A percentile compares a stretch with the other conserved stretches of the same genome.
Conservation (phyloP, 2,888 invertebrate species). For the Poecilus cupreus region DNA sequence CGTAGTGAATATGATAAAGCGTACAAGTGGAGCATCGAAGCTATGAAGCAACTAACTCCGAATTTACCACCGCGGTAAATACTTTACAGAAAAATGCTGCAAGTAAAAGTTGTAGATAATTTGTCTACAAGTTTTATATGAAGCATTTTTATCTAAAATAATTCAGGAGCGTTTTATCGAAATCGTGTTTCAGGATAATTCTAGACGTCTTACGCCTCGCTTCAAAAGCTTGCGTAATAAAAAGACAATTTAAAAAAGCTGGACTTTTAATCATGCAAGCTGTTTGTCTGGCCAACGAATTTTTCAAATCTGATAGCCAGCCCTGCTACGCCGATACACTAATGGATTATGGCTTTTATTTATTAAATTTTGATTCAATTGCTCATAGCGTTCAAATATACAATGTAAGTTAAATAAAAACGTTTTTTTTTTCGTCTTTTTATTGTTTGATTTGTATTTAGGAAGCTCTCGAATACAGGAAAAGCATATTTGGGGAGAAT, state of each 20-base stretch:
- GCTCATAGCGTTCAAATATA: constrained; percentile 90
- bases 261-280: constrained; percentile 90
- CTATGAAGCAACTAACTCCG: constrained; percentile 80
- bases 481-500: constrained; percentile 85
- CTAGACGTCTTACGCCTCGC: constrained; percentile 91
- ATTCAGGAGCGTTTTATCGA: too few species aligned
- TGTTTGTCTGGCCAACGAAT: constrained; percentile 80
- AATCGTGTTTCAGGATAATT: constrained; percentile 75
- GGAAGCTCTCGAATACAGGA: constrained; percentile 83
- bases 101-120: too few species aligned
- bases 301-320: constrained; percentile 79
- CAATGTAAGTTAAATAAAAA: constrained; percentile 69
- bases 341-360: constrained; percentile 92
- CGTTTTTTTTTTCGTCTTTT: not conserved
- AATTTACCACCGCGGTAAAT: constrained; percentile 78
- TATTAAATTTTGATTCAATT: constrained; percentile 91
- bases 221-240: constrained; percentile 92
- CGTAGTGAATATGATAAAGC: constrained; percentile 89
- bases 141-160: too few species aligned
- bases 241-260: constrained; percentile 88
- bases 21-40: constrained; percentile 86
- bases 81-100: constrained; percentile 22
- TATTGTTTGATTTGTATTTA: constrained; percentile 34
- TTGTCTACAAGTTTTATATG: not conserved
- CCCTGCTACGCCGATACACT: constrained; percentile 90